Evolutionary conservation across 2,888 invertebrate species (phyloP).

Genomic region (Pyrochroa serraticornis): DNA sequence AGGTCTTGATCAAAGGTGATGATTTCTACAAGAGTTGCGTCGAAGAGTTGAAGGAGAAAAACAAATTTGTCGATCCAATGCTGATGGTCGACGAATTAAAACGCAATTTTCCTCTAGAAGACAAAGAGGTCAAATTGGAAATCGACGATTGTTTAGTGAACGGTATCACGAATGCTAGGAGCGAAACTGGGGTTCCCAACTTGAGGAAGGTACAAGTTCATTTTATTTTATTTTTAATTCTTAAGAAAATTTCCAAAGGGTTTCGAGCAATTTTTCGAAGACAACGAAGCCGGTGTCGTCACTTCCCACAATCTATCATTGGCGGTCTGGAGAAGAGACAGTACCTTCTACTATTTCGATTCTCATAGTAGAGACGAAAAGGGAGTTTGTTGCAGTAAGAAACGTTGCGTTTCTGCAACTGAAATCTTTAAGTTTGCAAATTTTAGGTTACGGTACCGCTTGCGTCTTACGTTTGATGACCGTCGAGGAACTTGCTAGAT

Average conservation of each 20-base stretch:
- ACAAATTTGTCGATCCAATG: conserved; percentile 42
- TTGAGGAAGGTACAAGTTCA: conserved; percentile 32
- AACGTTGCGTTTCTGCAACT: background rate
- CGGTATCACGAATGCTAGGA: conserved; percentile 43
- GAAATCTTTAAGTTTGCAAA: too few species aligned
- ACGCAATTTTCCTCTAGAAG: conserved; percentile 50
- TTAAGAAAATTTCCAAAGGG: conserved; percentile 22
- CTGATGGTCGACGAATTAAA: conserved; percentile 53
- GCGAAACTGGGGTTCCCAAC: conserved; percentile 28
- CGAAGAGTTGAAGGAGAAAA: conserved; percentile 41
- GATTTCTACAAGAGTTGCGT: conserved; percentile 54
- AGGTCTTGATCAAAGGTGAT: conserved; percentile 56
- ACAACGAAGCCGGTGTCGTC: conserved; percentile 58
- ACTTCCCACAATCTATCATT: conserved; percentile 64
- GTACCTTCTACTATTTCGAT: conserved; percentile 63
- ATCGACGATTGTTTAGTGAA: conserved; percentile 52
- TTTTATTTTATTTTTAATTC: conserved; percentile 10
- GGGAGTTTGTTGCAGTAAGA: conserved; percentile 52
- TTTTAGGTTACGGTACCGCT: conserved; percentile 53
- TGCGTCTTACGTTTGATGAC: conserved; percentile 54
- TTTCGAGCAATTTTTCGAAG: conserved; percentile 47
- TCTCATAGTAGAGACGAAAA: conserved; percentile 65
- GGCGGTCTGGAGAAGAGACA: conserved; percentile 63
- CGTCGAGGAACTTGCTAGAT: conserved; percentile 49
- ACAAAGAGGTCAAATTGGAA: conserved; percentile 44